Percentiles rank a stretch among this genome's conserved stretches.
Evolutionary conservation across 2,888 invertebrate genomes (phyloP).

Genomic region (Apotomis capreana): DNA sequence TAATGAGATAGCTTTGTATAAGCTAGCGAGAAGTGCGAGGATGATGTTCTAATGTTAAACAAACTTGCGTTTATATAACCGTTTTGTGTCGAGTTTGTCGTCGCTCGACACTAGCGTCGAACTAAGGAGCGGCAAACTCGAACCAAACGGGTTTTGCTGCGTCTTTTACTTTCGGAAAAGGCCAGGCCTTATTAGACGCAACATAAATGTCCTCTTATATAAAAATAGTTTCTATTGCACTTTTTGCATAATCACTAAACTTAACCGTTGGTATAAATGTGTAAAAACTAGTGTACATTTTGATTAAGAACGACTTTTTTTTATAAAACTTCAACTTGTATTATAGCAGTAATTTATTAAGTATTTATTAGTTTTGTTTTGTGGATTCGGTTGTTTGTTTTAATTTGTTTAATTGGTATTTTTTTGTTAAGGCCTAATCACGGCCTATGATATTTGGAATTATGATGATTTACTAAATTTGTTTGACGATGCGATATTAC

Average conservation of each 20-base stretch:
- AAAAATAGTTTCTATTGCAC: slow-evolving; percentile 37
- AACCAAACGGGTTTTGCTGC: background rate
- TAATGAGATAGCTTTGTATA: background rate
- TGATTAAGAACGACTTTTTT: slow-evolving; percentile 29
- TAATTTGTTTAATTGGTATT: slow-evolving; percentile 47
- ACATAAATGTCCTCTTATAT: slow-evolving; percentile 26
- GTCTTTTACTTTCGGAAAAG: slow-evolving; percentile 1
- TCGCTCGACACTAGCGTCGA: background rate
- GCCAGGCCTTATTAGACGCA: slow-evolving; percentile 23
- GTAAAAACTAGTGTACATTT: slow-evolving; percentile 41
- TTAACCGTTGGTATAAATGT: slow-evolving; percentile 39
- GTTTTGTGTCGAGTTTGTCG: background rate
- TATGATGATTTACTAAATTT: slow-evolving; percentile 54
- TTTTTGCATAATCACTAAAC: slow-evolving; percentile 39
- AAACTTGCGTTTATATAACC: background rate
- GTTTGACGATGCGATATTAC: slow-evolving; percentile 77
- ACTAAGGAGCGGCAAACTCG: background rate
- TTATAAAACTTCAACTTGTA: slow-evolving; percentile 46
- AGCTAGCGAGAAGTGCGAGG: background rate
- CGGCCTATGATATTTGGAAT: slow-evolving; percentile 44
- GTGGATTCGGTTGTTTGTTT: slow-evolving; percentile 55
- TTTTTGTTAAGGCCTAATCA: slow-evolving; percentile 39
- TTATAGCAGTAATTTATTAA: slow-evolving; percentile 55
- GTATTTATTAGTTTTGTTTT: slow-evolving; percentile 57
- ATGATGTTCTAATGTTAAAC: background rate